Percentiles rank a stretch among this genome's conserved stretches.
Conservation (phyloP, 2,888 invertebrate genomes). For the Pachliopta kotzebuea region DNA sequence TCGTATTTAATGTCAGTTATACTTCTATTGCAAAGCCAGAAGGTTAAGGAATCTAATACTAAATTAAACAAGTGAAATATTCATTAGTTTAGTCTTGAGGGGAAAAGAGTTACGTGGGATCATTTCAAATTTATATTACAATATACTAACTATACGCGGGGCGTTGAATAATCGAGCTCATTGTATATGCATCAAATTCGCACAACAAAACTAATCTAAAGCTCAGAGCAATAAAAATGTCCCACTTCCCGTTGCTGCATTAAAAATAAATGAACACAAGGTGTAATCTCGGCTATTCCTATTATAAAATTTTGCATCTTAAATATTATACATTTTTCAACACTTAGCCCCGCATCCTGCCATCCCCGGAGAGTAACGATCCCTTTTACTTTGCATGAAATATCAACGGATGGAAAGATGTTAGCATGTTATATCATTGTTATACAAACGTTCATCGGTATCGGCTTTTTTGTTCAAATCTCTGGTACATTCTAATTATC, state of each 20-base stretch:
- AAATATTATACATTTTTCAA: conserved; percentile 73
- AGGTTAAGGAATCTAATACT: background rate
- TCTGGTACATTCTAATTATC: background rate
- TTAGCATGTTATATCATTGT: conserved; percentile 27
- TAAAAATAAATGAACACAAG: conserved; percentile 75
- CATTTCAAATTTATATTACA: conserved; percentile 68
- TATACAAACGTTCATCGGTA: conserved; percentile 1
- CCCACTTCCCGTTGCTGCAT: conserved; percentile 66
- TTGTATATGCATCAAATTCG: conserved; percentile 79
- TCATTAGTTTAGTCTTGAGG: conserved; percentile 23
- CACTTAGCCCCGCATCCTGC: conserved; percentile 51
- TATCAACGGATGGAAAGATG: conserved; percentile 42
- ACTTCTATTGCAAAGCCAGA: conserved; percentile 1
- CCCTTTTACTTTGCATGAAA: conserved; percentile 58
- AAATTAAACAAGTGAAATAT: conserved; percentile 26
- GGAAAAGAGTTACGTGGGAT: conserved; percentile 45
- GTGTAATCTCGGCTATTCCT: conserved; percentile 76
- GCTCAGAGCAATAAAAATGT: conserved; percentile 76
- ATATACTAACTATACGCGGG: conserved; percentile 58
- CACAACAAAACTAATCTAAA: conserved; percentile 79
- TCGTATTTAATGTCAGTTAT: background rate
- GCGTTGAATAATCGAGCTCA: conserved; percentile 76
- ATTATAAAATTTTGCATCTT: conserved; percentile 76
- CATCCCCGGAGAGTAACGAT: conserved; percentile 52
- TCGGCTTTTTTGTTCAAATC: background rate